Evolutionary conservation across 2,888 invertebrate species (phyloP).

Genomic region (Drosophila tanythrix): DNA sequence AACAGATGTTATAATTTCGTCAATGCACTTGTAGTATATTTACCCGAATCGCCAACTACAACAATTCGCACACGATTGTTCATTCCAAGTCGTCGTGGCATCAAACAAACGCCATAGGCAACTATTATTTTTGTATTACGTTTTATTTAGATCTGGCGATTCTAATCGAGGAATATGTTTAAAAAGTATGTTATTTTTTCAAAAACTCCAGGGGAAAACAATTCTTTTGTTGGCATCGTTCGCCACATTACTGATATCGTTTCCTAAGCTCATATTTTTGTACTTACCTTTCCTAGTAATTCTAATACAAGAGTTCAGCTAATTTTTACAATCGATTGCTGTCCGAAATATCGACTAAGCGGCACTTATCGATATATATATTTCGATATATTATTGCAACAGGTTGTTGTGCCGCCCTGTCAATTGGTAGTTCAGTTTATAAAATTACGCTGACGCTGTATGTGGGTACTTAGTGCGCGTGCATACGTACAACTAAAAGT

Average conservation of each 20-base stretch:
- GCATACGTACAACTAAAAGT: constrained; percentile 38
- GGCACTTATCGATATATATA: constrained; percentile 14
- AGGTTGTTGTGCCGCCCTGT: constrained; percentile 42
- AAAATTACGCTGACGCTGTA: constrained; percentile 22
- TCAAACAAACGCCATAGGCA: not conserved
- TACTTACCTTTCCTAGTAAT: not conserved
- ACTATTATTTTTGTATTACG: constrained; percentile 1
- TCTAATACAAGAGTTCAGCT: not conserved
- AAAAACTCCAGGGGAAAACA: not conserved
- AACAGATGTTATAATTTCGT: not conserved
- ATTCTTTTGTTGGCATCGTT: not conserved
- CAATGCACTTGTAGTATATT: not conserved
- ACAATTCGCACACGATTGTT: constrained; percentile 90
- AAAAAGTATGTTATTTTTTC: not conserved
- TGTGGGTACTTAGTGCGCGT: constrained; percentile 17
- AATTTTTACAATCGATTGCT: not conserved
- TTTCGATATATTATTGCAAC: constrained; percentile 33
- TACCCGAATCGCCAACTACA: constrained; percentile 96
- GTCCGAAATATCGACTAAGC: not conserved
- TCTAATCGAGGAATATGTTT: not conserved
- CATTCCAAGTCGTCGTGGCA: constrained; percentile 46
- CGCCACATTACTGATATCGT: too few relatives aligned
- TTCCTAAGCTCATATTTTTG: not conserved
- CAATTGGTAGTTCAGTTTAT: constrained; percentile 28
- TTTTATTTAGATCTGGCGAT: constrained; percentile 4